Evolutionary conservation across 2,888 invertebrate species (phyloP), one percentile per base, ranked within the genome.

Genomic region (Bimastos eiseni): DNA sequence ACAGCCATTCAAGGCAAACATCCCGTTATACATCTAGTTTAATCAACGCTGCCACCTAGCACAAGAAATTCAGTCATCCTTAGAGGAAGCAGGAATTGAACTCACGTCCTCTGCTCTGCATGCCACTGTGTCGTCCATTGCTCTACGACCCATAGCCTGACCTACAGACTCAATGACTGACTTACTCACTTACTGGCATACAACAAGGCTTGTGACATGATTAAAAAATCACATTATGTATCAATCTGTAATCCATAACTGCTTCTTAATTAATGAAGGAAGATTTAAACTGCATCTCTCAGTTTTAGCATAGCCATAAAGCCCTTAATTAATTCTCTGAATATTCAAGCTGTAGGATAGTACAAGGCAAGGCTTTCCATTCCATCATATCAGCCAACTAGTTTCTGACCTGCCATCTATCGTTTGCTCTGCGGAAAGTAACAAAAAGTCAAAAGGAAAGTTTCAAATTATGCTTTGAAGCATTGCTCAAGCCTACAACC

Each of bases 241-340:
- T 70, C 70, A n/a, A 70, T n/a, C n/a, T 70, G 70, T n/a, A 70
- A 70, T 70, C n/a, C 70, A n/a, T 70, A 70, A n/a, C 70, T 70
- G 30, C n/a, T n/a, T 30, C 55, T 21, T 49, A 70, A 70, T n/a
- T 70, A n/a, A n/a, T 70, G 70, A 70, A 70, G 8, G 8, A 70
- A 70, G 8, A 70, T 13, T 70, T 70, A 70, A 70, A 30, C 13
- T n/a, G n/a, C n/a, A 70, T n/a, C 17, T 17, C n/a, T 70, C 70
- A 70, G 70, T 70, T n/a, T n/a, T n/a, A 70, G 70, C 70, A 70
- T 70, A 70, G n/a, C 70, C 5, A 70, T 17, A 70, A n/a, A 70
- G 30, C 70, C 70, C n/a, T 70, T n/a, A 70, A 30, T 70, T n/a
- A 30, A 4, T 17, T 17, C 17, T 70, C 11, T 8, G n/a, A 70